These are phyloP conservation scores for Glossophaga mutica DNA, from an alignment of 2,797 vertebrate species.

Conservation along the genomic window DNA sequence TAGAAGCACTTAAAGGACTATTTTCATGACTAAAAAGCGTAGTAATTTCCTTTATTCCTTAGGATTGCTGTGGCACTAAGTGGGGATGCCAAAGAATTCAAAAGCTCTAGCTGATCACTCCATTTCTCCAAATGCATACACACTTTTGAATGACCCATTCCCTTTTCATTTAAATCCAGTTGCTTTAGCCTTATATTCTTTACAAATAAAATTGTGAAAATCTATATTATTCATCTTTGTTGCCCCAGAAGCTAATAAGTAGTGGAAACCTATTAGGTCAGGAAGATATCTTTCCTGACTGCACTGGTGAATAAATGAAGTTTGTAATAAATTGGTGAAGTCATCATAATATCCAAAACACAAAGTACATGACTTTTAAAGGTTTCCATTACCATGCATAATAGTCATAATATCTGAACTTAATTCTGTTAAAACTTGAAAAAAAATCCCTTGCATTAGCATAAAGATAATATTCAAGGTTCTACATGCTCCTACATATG, in stretches of 20 bases:
- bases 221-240: not conserved
- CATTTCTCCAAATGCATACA: not conserved
- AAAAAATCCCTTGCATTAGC: slow-evolving; percentile 5
- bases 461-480: slow-evolving; percentile 48
- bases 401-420: slow-evolving; percentile 15
- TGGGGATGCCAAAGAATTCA: not conserved
- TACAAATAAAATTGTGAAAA: not conserved
- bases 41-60: not conserved
- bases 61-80: not conserved
- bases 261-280: not conserved
- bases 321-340: slow-evolving; percentile 9
- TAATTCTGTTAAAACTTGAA: slow-evolving; percentile 49
- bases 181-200: not conserved
- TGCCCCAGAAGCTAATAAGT: not conserved
- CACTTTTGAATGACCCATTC: not conserved
- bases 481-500: not conserved
- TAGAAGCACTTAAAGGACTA: not conserved
- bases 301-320: not conserved
- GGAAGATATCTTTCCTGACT: slow-evolving; percentile 17
- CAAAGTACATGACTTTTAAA: slow-evolving; percentile 36
- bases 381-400: not conserved
- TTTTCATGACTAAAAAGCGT: not conserved
- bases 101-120: not conserved
- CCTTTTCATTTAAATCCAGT: not conserved
- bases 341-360: slow-evolving; percentile 28